These are phyloP conservation scores for Leucoraja erinaceus DNA, from an alignment of 2,113 vertebrate genomes.

Conservation along the genomic window DNA sequence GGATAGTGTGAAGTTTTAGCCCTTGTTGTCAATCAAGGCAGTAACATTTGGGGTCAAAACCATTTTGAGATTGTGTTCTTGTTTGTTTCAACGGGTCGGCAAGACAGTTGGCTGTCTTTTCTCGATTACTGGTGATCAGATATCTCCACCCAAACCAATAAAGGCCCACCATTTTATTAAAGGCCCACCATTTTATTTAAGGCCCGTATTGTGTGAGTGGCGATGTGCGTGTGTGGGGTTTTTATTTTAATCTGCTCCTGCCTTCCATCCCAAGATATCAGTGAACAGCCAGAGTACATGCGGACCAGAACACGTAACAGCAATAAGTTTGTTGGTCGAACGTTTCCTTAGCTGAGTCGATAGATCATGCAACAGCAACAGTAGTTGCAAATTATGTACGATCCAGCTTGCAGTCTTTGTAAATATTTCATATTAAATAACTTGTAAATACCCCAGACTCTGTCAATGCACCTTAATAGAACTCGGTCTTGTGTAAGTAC, in stretches of 20 bases:
- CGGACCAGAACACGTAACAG: neutral
- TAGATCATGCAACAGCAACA: slow-evolving; percentile 25
- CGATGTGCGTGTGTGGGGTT: neutral
- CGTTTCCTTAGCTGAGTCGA: neutral
- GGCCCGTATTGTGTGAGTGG: neutral
- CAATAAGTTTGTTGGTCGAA: neutral
- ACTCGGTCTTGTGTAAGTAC: neutral
- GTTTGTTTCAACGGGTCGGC: neutral
- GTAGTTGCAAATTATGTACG: slow-evolving; percentile 29
- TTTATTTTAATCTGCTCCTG: neutral
- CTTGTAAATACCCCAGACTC: slow-evolving; percentile 15
- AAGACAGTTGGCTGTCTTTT: neutral
- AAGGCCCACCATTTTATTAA: neutral
- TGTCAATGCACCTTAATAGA: slow-evolving; percentile 32
- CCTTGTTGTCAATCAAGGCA: neutral
- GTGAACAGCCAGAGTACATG: neutral
- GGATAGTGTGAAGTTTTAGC: neutral
- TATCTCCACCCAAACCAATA: neutral
- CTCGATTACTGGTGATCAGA: neutral
- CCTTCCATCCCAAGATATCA: neutral
- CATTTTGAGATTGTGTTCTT: slow-evolving; percentile 1
- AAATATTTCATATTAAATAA: slow-evolving; percentile 20
- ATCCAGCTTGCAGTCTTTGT: slow-evolving; percentile 11
- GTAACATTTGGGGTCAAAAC: slow-evolving; percentile 6
- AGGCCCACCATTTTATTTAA: neutral